Base-by-base conservation (phyloP, 2,888 invertebrate species). In the Hypena proboscidalis region DNA sequence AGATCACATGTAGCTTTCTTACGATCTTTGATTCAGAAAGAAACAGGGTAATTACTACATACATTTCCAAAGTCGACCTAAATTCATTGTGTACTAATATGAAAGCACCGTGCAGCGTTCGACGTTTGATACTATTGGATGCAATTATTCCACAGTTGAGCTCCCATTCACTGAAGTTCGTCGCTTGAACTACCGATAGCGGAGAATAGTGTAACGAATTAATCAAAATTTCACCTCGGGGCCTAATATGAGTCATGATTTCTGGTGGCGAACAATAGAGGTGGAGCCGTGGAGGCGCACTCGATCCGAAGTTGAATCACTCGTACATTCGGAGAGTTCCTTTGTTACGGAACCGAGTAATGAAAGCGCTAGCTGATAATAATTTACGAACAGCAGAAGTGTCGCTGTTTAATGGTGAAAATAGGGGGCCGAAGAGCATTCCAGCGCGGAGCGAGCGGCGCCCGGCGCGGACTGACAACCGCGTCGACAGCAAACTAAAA, bases 341-440 rank as follows among this genome's bases (percentile, higher is more conserved):
- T 85, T 90, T 90, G 90, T 90, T 86, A 82, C 70, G 59, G 69
- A 75, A 76, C 75, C 74, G 78, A 87, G 88, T 89, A 90, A 90
- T 90, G 90, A 90, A 90, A 90, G 81, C 86, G 80, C 79, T 82
- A 71, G 81, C 81, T 86, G 89, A 89, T 90, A 89, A 90, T 90
- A 90, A 90, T 90, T 90, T 88, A 90, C 84, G 87, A 86, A 89
- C 71, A 85, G 86, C 90, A 90, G 90, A 90, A 90, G 90, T 90
- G 90, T 88, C 89, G 85, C 80, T 85, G 80, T 86, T 85, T 86
- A 89, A 87, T 87, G 82, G 87, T 74, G 84, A 83, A 79, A 80
- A 78, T 74, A 72, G 80, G 80, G 80, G 74, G 72, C 85, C 82
- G 84, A 86, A 84, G 65, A 84, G 84, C 87, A 90, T 90, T 90